Evolutionary conservation across 2,888 invertebrate species (phyloP), one percentile per base, ranked within the genome.

Genomic region (Scaptomyza flava): DNA sequence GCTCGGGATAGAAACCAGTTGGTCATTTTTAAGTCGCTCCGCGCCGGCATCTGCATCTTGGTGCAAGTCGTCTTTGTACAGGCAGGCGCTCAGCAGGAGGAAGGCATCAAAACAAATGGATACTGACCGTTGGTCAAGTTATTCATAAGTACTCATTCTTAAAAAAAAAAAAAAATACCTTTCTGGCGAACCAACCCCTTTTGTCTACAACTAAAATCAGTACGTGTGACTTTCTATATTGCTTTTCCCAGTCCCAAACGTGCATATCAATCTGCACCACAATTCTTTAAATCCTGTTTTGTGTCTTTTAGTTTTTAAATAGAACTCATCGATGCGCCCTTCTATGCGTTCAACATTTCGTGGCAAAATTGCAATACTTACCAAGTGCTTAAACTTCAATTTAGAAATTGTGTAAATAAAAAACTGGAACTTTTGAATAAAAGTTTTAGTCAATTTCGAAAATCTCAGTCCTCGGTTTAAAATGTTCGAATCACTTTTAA

Each of bases 1-100:
- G 59, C 68, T 56, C 41, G 17, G 20, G 12, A n/a, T 9, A 34
- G 27, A 83, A 80, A 81, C 82, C 76, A 75, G 80, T 81, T 81
- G 69, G 43, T 62, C 57, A 54, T 47, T 65, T 72, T 17, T 23
- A 51, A 47, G 45, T 51, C 33, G 11, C 6, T 20, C 3, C n/a
- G 12, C n/a, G 12, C 38, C 7, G 7, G 12, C 51, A 46, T 41
- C 41, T 17, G 36, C 31, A 20, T 45, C 7, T 54, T 14, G 17
- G 7, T 17, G 12, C 31, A 41, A 23, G 7, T 14, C 23, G 9
- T 4, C 17, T 14, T 7, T 38, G 14, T 36, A 5, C 34, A 36
- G 48, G 12, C 42, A 66, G 33, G 12, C 23, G 11, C 68, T 47
- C 69, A 69, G 69, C 54, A 47, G 69, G 69, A 47, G 69, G 54